Evolutionary conservation across 2,888 invertebrate genomes (phyloP).

Genomic region (Epiblema foenella): DNA sequence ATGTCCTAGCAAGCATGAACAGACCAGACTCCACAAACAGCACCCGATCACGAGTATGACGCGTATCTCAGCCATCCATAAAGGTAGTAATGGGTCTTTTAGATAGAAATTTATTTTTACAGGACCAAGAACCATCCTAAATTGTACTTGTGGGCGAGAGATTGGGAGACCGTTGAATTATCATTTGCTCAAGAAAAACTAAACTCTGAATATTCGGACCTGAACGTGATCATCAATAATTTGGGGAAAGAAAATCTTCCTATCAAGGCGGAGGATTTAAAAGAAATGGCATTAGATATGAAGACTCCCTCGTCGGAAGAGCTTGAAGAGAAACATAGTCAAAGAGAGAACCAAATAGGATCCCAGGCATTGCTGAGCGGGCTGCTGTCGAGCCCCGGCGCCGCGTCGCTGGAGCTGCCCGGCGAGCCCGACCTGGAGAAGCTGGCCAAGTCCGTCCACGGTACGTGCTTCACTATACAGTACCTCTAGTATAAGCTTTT

Average conservation of each 20-base stretch:
- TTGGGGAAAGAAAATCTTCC: constrained; percentile 74
- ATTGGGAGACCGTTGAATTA: constrained; percentile 87
- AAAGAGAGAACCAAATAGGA: constrained; percentile 50
- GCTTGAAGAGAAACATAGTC: constrained; percentile 49
- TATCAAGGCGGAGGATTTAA: constrained; percentile 59
- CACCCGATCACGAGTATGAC: too few relatives aligned
- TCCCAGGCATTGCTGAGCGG: constrained; percentile 60
- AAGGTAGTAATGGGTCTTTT: neutral
- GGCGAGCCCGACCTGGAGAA: constrained; percentile 74
- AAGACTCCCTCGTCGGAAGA: constrained; percentile 57
- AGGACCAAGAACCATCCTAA: constrained; percentile 93
- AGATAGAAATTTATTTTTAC: constrained; percentile 49
- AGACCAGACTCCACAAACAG: too few relatives aligned
- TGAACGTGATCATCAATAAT: constrained; percentile 70
- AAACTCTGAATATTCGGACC: constrained; percentile 75
- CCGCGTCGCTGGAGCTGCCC: constrained; percentile 70
- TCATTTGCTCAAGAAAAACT: constrained; percentile 65
- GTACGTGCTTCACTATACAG: constrained; percentile 52
- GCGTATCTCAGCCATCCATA: too few relatives aligned
- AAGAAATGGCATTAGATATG: constrained; percentile 57
- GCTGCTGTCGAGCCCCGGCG: constrained; percentile 70
- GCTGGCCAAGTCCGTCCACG: constrained; percentile 75
- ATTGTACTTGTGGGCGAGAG: constrained; percentile 93
- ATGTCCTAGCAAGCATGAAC: too few relatives aligned
- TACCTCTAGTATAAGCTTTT: too few relatives aligned